Base-by-base conservation (phyloP, 2,113 vertebrate genomes). In the Cyanoderma ruficeps region DNA sequence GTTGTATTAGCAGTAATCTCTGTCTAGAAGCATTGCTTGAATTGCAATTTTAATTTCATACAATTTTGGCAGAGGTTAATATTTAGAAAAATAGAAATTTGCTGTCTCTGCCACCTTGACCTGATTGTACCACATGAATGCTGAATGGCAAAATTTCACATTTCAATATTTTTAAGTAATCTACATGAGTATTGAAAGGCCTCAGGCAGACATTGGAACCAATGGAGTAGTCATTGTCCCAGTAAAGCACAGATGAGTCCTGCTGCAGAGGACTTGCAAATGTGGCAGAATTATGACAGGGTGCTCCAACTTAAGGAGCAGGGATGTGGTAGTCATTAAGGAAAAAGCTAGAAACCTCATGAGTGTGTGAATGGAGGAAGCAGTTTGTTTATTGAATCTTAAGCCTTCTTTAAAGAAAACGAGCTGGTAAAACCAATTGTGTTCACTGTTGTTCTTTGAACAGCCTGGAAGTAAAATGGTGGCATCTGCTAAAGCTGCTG, bases 391-490 rank as follows among this genome's bases (percentile, higher is more conserved):
- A 17, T 61, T 87, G 47, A 74, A 46, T 64, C 22, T 13, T 47
- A 57, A 56, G 10, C 16, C 3, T 37, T 11, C 9, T 76, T 69
- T 81, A 37, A 59, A 89, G 80, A 33, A 89, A 68, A 78, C 12
- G 9, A 87, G 17, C 49, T 68, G 17, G 8, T 93, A 63, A 93
- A 89, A 30, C 4, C 16, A 49, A 6, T 9, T 67, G 42, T 87
- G 77, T 61, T 88, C 18, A 22, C 57, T 78, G 3, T 25, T 96
- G 16, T 28, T 96, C 33, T 95, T 85, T 89, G 42, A 41, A 77
- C 89, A 99, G 99, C 99, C 99, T 63, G 99, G 99, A 86, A 99
- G 99, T 97, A 99, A 99, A 95, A 99, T 99, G 99, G 99, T 99
- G 92, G 97, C 98, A 2, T 99, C 99, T 12, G 99, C 99, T 56